These are phyloP conservation scores for Dione juno DNA, from an alignment of 2,888 invertebrate species.

Conservation along the genomic window DNA sequence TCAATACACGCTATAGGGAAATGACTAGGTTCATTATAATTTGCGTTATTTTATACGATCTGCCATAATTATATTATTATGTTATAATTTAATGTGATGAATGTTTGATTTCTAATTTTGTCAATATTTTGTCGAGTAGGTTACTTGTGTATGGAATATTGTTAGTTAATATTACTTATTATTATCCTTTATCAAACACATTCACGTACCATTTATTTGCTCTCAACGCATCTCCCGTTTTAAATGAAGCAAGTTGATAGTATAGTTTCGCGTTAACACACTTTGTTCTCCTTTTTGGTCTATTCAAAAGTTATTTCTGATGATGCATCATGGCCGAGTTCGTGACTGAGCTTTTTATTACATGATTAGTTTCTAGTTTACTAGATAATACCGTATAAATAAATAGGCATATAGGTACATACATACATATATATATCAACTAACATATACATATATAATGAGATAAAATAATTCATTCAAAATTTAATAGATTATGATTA, in stretches of 20 bases:
- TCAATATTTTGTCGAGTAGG: too few relatives aligned
- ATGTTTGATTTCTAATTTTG: not conserved
- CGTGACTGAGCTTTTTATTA: not conserved
- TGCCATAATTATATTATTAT: not conserved
- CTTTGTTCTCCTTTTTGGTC: too few relatives aligned
- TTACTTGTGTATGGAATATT: too few relatives aligned
- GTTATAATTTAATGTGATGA: not conserved
- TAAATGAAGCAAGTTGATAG: not conserved
- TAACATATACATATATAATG: not conserved
- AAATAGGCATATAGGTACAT: too few relatives aligned
- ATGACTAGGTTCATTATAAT: conserved; percentile 14
- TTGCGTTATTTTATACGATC: conserved; percentile 1
- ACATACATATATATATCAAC: not conserved
- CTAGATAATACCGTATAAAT: too few relatives aligned
- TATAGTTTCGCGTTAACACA: too few relatives aligned
- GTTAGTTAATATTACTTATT: too few relatives aligned
- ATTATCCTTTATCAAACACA: too few relatives aligned
- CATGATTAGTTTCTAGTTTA: too few relatives aligned
- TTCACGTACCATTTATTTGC: too few relatives aligned
- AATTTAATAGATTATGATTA: not conserved
- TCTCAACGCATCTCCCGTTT: not conserved
- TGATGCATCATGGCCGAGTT: not conserved
- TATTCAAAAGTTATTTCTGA: not conserved
- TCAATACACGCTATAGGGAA: conserved; percentile 20
- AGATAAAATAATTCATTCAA: too few relatives aligned